Conservation (phyloP, 2,113 vertebrate genomes). For the Amphiprion percula region DNA sequence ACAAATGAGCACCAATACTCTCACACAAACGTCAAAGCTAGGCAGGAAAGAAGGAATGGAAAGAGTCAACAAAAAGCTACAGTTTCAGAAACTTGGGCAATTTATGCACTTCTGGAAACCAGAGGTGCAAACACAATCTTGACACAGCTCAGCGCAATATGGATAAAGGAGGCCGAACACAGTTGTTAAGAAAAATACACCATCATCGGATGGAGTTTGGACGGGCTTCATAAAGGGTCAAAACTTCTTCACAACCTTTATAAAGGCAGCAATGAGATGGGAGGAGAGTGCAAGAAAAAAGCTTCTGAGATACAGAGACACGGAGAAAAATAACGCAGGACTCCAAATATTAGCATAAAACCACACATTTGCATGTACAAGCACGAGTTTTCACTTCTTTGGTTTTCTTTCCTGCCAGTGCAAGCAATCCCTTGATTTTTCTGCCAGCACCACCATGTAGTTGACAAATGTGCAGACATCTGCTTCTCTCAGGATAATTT, state of each 20-base stretch:
- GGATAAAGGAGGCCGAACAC: background rate
- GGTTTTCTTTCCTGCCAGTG: background rate
- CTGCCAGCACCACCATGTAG: background rate
- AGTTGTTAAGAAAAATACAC: conserved; percentile 6
- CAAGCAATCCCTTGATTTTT: background rate
- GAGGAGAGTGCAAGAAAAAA: background rate
- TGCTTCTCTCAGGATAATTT: too few relatives aligned
- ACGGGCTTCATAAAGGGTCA: conserved; percentile 12
- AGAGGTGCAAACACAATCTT: background rate
- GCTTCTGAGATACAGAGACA: background rate
- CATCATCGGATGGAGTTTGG: background rate
- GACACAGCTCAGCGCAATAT: conserved; percentile 15
- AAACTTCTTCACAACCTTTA: background rate
- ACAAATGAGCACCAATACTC: conserved; percentile 1
- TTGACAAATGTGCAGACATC: background rate
- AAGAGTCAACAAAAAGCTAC: background rate
- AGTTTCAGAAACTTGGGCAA: background rate
- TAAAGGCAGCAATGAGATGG: conserved; percentile 1
- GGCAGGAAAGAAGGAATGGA: background rate
- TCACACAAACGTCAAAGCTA: background rate
- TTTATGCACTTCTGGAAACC: conserved; percentile 18
- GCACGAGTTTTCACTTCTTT: background rate
- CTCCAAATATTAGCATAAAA: background rate
- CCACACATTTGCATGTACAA: background rate
- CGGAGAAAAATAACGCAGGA: background rate